Conservation (phyloP, 2,113 vertebrate genomes). For the Microtus montanus region DNA sequence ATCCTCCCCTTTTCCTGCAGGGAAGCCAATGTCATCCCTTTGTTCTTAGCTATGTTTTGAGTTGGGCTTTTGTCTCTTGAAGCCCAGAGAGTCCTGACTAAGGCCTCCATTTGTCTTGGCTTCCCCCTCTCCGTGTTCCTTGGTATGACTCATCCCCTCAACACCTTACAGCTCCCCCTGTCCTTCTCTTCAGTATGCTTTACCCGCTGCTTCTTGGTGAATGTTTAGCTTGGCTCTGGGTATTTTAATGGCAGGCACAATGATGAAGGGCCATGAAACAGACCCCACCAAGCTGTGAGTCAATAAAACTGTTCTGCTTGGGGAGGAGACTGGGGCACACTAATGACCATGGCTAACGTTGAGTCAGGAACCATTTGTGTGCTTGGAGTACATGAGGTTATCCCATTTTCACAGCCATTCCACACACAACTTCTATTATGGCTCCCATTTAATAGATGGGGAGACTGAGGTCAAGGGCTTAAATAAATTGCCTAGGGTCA, state of each 20-base stretch:
- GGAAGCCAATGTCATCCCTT: neutral
- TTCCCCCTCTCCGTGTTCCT: neutral
- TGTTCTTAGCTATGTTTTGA: conserved; percentile 43
- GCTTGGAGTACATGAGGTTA: neutral
- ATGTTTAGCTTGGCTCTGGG: neutral
- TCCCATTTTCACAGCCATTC: neutral
- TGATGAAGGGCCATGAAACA: neutral
- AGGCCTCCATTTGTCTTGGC: conserved; percentile 25
- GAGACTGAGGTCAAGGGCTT: conserved; percentile 15
- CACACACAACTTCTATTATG: neutral
- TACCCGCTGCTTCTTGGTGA: neutral
- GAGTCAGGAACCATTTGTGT: neutral
- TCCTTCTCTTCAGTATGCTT: neutral
- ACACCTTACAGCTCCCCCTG: neutral
- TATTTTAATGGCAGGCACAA: neutral
- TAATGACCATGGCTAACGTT: neutral
- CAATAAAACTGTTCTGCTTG: neutral
- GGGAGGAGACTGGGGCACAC: neutral
- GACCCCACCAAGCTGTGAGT: neutral
- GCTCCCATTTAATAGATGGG: conserved; percentile 35
- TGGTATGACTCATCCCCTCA: conserved; percentile 23
- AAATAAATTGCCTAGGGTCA: neutral
- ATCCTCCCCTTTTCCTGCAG: neutral
- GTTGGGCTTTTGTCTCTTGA: conserved; percentile 25
- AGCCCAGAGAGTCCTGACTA: conserved; percentile 24